phyloP scores from a whole-genome alignment of 1,140 invertebrate genomes.

The Amphibalanus amphitrite region DNA sequence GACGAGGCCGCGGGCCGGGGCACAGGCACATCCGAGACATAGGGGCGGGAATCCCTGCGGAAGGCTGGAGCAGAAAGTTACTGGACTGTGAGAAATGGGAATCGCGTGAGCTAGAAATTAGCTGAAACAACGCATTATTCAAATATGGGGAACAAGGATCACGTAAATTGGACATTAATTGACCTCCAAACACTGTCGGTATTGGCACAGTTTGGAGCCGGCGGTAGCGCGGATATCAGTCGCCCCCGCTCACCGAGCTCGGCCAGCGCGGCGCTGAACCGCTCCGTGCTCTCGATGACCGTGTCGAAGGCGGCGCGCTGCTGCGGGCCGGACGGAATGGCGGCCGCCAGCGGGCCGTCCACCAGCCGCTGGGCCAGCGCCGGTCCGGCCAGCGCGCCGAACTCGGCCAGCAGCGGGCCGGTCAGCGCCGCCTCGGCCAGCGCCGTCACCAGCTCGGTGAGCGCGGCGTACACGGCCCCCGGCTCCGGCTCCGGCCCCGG shows the following conservation, averaged over 20 bases:
- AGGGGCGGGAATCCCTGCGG: no score
- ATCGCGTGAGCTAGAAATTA: no score
- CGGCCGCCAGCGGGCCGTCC: background rate
- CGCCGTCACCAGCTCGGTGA: background rate
- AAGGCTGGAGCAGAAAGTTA: no score
- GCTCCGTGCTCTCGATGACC: background rate
- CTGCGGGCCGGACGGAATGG: background rate
- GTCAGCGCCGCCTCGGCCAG: background rate
- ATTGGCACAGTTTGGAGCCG: no score
- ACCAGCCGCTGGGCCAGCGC: background rate
- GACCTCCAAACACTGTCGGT: no score
- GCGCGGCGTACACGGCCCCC: background rate
- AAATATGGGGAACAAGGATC: no score
- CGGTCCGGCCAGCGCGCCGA: background rate
- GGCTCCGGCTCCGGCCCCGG: background rate
- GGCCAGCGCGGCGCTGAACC: background rate
- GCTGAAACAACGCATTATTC: no score
- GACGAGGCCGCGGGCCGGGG: no score
- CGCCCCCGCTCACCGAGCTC: background rate
- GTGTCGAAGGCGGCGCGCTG: background rate
- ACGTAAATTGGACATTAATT: no score
- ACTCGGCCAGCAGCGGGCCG: background rate
- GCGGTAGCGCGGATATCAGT: no score
- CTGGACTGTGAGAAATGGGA: no score
- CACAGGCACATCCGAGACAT: no score